These are phyloP conservation scores for Xenopus petersii DNA, from an alignment of 2,797 vertebrate species.

Conservation along the genomic window DNA sequence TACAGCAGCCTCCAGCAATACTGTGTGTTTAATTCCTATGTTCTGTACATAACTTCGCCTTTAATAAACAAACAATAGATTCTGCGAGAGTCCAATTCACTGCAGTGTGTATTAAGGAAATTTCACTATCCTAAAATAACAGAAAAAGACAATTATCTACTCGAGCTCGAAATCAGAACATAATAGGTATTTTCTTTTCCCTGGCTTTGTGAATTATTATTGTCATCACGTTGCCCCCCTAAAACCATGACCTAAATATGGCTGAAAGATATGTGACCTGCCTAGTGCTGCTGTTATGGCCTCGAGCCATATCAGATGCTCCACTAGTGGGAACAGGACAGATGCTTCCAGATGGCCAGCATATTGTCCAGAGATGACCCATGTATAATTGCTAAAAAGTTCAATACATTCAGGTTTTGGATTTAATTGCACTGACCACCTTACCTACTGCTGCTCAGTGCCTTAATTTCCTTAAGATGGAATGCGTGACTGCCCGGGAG, in stretches of 20 bases:
- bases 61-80: too few species aligned
- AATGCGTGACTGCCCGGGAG: conserved; percentile 55
- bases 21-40: too few species aligned
- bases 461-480: conserved; percentile 79
- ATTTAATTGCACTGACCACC: conserved; percentile 84
- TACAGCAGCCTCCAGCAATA: too few species aligned
- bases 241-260: conserved; percentile 96
- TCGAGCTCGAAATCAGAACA: too few species aligned
- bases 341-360: conserved; percentile 94
- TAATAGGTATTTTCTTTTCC: neutral
- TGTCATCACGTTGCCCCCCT: conserved; percentile 34
- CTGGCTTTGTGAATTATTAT: conserved; percentile 1
- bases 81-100: too few species aligned
- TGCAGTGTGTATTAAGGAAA: too few species aligned
- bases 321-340: conserved; percentile 87
- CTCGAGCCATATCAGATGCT: conserved; percentile 75
- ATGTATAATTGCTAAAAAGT: conserved; percentile 89
- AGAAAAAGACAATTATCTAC: too few species aligned
- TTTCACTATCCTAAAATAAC: too few species aligned
- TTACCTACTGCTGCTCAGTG: conserved; percentile 69
- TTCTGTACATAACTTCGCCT: too few species aligned
- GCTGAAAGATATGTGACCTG: conserved; percentile 97
- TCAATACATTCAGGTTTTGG: conserved; percentile 85
- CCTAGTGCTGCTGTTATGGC: conserved; percentile 79
- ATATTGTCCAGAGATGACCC: conserved; percentile 94